Percentiles rank a stretch among this genome's conserved stretches.
phyloP scores from a whole-genome alignment of 2,888 invertebrate genomes.

The Charanyca ferruginea region DNA sequence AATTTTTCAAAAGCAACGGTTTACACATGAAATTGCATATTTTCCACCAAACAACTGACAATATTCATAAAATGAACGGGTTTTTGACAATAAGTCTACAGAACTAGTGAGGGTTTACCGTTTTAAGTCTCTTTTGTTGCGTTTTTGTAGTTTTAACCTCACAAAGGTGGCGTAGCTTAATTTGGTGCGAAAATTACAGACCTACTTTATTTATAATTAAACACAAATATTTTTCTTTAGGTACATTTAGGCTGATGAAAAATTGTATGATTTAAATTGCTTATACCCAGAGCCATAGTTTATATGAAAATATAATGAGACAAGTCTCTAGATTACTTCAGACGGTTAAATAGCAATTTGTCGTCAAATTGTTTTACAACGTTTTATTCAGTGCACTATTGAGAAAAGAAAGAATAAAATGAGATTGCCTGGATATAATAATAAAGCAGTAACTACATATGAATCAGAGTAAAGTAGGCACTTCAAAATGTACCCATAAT shows the following conservation, averaged over 20 bases:
- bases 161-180: not conserved
- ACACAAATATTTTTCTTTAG: not conserved
- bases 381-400: constrained; percentile 22
- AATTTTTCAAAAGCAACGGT: constrained; percentile 46
- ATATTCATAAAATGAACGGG: constrained; percentile 54
- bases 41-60: constrained; percentile 39
- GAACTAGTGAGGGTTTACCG: constrained; percentile 47
- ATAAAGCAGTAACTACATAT: constrained; percentile 37
- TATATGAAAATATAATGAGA: constrained; percentile 24
- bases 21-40: constrained; percentile 27
- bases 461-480: constrained; percentile 26
- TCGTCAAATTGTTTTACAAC: constrained; percentile 49
- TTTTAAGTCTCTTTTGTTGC: constrained; percentile 35
- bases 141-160: constrained; percentile 27
- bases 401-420: not conserved
- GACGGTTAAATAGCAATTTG: constrained; percentile 37
- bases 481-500: constrained; percentile 9
- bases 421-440: constrained; percentile 38
- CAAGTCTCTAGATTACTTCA: constrained; percentile 23
- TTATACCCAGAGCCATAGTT: not conserved
- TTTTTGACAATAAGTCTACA: constrained; percentile 42
- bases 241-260: not conserved
- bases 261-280: not conserved
- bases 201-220: not conserved
- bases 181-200: not conserved